Evolutionary conservation across 2,888 invertebrate genomes (phyloP).

Genomic region (Andricus quercusramuli): DNA sequence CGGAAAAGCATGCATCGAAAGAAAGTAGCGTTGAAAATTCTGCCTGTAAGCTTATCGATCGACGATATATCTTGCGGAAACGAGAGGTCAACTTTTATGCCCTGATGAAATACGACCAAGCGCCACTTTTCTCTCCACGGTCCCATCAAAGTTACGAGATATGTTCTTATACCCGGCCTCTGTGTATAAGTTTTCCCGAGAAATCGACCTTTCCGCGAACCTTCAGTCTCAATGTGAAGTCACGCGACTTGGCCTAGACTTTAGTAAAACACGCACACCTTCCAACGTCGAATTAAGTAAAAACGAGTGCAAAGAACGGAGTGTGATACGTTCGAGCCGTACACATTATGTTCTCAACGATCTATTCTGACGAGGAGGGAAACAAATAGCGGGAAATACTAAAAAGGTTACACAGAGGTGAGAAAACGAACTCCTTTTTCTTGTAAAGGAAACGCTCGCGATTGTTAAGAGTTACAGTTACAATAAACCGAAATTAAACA

Average conservation of each 20-base stretch:
- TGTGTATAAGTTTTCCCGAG: not conserved
- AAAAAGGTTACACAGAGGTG: conserved; percentile 12
- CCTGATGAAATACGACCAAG: conserved; percentile 39
- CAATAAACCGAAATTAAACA: too few relatives aligned
- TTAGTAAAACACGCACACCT: not conserved
- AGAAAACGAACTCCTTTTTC: not conserved
- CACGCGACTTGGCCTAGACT: conserved; percentile 1
- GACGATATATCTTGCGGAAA: conserved; percentile 33
- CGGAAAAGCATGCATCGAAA: conserved; percentile 15
- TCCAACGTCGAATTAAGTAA: not conserved
- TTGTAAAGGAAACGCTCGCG: not conserved
- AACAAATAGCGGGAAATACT: conserved; percentile 19
- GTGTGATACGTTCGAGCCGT: not conserved
- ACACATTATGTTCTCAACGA: not conserved
- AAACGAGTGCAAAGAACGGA: not conserved
- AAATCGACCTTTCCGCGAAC: conserved; percentile 6
- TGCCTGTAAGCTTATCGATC: conserved; percentile 48
- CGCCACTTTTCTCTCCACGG: conserved; percentile 36
- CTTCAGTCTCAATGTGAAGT: not conserved
- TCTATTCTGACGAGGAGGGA: not conserved
- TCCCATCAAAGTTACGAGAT: conserved; percentile 39
- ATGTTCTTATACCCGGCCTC: conserved; percentile 2
- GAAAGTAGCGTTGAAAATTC: conserved; percentile 47
- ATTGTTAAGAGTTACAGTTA: not conserved
- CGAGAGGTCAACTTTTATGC: conserved; percentile 46